phyloP scores from a whole-genome alignment of 2,888 invertebrate species.

The Mechanitis mazaeus region DNA sequence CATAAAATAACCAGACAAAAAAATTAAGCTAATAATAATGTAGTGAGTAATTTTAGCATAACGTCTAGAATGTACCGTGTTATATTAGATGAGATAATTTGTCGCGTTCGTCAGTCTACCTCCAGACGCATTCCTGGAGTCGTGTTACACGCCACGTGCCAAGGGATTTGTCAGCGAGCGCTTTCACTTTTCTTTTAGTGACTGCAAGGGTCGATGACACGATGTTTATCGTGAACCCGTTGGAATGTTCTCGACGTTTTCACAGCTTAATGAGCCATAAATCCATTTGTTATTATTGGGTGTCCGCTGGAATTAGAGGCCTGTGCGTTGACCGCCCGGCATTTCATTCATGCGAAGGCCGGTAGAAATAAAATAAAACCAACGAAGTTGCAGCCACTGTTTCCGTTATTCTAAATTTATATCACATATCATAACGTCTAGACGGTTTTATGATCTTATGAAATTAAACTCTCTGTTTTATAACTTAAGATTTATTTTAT shows the following conservation, averaged over 20 bases:
- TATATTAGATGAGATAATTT: conserved; percentile 6
- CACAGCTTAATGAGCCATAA: conserved; percentile 58
- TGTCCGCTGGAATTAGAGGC: conserved; percentile 45
- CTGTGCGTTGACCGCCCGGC: conserved; percentile 53
- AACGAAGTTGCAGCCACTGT: conserved; percentile 41
- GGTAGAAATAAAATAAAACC: conserved; percentile 47
- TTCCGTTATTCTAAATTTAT: conserved; percentile 73
- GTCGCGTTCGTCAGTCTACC: conserved; percentile 1
- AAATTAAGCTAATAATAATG: neutral
- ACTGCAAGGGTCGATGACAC: conserved; percentile 34
- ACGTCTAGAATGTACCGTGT: neutral
- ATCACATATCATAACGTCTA: conserved; percentile 44
- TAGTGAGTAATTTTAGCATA: neutral
- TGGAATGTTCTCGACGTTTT: conserved; percentile 37
- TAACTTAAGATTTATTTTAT: conserved; percentile 28
- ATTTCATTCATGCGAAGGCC: conserved; percentile 70
- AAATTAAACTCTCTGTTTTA: conserved; percentile 46
- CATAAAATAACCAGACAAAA: no score
- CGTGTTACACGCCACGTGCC: conserved; percentile 46
- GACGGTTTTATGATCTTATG: conserved; percentile 34
- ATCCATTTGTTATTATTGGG: conserved; percentile 57
- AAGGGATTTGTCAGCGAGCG: conserved; percentile 50
- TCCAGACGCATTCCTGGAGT: conserved; percentile 41
- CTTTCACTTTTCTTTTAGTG: conserved; percentile 61
- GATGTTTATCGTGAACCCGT: conserved; percentile 43